Evolutionary conservation across 1,140 invertebrate genomes (phyloP).

Genomic region (Drosophila sechellia): DNA sequence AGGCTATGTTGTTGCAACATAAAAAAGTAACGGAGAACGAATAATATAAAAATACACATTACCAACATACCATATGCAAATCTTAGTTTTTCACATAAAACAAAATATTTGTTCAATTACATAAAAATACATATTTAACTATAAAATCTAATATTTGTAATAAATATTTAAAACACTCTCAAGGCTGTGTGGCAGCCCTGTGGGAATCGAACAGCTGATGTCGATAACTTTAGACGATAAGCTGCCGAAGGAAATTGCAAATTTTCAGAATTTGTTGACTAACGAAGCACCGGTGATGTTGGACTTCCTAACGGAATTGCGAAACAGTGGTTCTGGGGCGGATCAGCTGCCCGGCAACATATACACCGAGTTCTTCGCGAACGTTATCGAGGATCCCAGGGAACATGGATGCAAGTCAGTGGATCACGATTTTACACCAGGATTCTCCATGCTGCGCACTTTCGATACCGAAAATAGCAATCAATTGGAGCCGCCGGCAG

Average conservation of each 20-base stretch:
- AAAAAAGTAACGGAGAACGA: neutral
- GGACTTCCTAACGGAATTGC: conserved; percentile 14
- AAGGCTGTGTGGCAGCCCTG: neutral
- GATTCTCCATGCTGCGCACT: conserved; percentile 16
- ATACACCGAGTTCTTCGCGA: conserved; percentile 18
- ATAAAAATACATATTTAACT: neutral
- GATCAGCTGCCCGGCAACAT: conserved; percentile 7
- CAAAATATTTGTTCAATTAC: too few species aligned
- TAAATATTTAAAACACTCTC: too few species aligned
- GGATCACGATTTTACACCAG: neutral
- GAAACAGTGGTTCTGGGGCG: neutral
- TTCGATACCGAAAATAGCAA: conserved; percentile 55
- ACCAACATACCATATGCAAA: neutral
- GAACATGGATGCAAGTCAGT: conserved; percentile 2
- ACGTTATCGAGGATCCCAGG: neutral
- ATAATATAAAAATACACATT: neutral
- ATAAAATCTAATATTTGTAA: neutral
- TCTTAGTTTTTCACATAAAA: too few species aligned
- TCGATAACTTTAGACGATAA: conserved; percentile 1
- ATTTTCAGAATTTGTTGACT: neutral
- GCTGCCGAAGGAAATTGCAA: neutral
- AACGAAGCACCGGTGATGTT: conserved; percentile 15
- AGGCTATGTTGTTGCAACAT: neutral
- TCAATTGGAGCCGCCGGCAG: conserved; percentile 41
- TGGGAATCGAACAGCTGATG: neutral